Conservation (phyloP, 2,113 vertebrate species). For the Gobiocypris rarus region DNA sequence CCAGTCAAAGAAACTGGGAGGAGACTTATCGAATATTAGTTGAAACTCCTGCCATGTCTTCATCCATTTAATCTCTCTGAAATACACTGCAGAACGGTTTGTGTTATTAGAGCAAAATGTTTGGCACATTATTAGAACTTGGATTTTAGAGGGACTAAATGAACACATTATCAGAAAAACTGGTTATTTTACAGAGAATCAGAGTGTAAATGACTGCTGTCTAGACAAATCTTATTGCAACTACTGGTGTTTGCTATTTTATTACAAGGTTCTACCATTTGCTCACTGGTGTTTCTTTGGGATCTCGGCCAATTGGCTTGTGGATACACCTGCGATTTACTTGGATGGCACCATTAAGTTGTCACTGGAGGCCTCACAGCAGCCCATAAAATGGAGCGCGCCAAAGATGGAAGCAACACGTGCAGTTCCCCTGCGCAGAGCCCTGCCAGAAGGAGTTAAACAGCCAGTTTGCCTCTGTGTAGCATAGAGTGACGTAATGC, state of each 20-base stretch:
- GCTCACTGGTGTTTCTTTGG: constrained; percentile 58
- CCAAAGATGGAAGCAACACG: constrained; percentile 32
- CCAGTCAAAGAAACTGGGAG: constrained; percentile 1
- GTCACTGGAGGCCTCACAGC: constrained; percentile 24
- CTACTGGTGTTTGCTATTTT: constrained; percentile 58
- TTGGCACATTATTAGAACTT: constrained; percentile 56
- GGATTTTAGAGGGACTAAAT: constrained; percentile 59
- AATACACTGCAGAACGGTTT: constrained; percentile 60
- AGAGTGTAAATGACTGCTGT: constrained; percentile 49
- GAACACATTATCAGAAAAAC: constrained; percentile 55
- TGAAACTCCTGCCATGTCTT: constrained; percentile 63
- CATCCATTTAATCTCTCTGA: constrained; percentile 54
- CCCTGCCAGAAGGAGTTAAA: constrained; percentile 35
- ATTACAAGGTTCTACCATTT: constrained; percentile 59
- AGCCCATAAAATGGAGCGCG: constrained; percentile 9
- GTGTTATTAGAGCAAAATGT: constrained; percentile 69
- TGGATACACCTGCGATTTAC: constrained; percentile 42
- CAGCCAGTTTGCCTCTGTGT: constrained; percentile 13
- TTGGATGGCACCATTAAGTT: constrained; percentile 10
- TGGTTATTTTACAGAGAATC: constrained; percentile 16
- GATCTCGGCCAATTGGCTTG: constrained; percentile 38
- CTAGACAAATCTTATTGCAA: constrained; percentile 63
- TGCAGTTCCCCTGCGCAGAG: not conserved
- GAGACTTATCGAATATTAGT: constrained; percentile 42
- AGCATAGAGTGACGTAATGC: constrained; percentile 15